phyloP scores from a whole-genome alignment of 2,797 vertebrate genomes.

The Mormyrops attenuatus region DNA sequence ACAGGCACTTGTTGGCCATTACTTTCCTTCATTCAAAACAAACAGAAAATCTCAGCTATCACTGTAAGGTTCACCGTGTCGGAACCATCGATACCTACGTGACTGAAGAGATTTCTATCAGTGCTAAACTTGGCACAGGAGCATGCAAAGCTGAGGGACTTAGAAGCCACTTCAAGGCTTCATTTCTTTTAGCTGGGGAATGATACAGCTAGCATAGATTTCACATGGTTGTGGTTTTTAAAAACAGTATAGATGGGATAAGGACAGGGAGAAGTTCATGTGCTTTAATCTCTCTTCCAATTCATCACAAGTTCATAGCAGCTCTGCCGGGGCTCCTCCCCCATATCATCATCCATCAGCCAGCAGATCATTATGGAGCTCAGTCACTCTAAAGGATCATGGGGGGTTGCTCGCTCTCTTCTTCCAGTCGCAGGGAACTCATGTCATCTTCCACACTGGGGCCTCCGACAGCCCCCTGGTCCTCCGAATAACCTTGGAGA shows the following conservation, averaged over 20 bases:
- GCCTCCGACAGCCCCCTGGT: conserved; percentile 87
- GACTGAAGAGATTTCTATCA: conserved; percentile 44
- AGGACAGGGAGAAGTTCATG: conserved; percentile 57
- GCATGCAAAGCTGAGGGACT: conserved; percentile 85
- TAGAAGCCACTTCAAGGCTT: conserved; percentile 50
- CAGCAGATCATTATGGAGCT: conserved; percentile 50
- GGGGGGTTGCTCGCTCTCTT: conserved; percentile 93
- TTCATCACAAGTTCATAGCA: conserved; percentile 77
- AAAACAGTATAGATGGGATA: conserved; percentile 55
- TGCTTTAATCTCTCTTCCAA: conserved; percentile 56
- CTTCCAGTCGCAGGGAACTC: conserved; percentile 76
- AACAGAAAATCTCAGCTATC: conserved; percentile 43
- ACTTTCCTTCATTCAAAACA: conserved; percentile 15
- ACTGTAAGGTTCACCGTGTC: conserved; percentile 39
- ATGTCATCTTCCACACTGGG: conserved; percentile 83
- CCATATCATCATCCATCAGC: conserved; percentile 52
- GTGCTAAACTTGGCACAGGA: conserved; percentile 75
- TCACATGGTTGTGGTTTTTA: conserved; percentile 42
- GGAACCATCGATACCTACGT: conserved; percentile 48
- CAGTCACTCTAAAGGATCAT: conserved; percentile 93
- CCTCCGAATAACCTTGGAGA: conserved; percentile 78
- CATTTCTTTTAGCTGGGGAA: conserved; percentile 49
- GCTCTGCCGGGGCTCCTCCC: conserved; percentile 69
- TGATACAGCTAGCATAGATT: conserved; percentile 57
- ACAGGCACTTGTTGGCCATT: conserved; percentile 12